Conservation (phyloP, 2,888 invertebrate species). For the Athrips mouffetella region DNA sequence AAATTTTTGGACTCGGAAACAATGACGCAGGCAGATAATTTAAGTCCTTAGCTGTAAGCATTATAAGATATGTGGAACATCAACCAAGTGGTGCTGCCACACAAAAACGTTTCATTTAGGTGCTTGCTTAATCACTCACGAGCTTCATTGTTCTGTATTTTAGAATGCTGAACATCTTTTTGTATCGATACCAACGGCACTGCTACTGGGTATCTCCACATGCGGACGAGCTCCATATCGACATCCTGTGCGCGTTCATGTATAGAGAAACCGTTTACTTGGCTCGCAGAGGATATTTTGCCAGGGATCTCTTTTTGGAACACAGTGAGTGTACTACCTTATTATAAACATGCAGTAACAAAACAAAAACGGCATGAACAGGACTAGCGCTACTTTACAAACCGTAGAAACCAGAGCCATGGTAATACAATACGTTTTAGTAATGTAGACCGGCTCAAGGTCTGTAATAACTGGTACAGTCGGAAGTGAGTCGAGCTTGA, state of each 20-base stretch:
- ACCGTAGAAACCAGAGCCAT: too few species aligned
- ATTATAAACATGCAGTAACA: neutral
- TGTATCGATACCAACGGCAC: conserved; percentile 25
- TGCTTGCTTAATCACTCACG: too few species aligned
- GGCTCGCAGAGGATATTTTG: conserved; percentile 33
- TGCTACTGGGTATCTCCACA: conserved; percentile 29
- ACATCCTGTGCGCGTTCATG: conserved; percentile 33
- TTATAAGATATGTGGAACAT: neutral
- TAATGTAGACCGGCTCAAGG: too few species aligned
- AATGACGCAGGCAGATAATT: too few species aligned
- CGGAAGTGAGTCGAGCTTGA: too few species aligned
- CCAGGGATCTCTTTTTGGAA: conserved; percentile 35
- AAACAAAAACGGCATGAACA: too few species aligned
- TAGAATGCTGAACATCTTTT: conserved; percentile 24
- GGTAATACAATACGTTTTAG: too few species aligned
- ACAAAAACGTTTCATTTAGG: neutral
- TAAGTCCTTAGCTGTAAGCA: too few species aligned
- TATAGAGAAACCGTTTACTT: conserved; percentile 37
- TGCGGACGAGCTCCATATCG: conserved; percentile 26
- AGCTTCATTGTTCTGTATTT: too few species aligned
- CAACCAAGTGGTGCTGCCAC: neutral
- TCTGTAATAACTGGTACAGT: too few species aligned
- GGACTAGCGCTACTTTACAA: too few species aligned
- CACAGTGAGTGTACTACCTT: conserved; percentile 23
- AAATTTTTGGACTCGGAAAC: too few species aligned